Evolutionary conservation across 2,113 vertebrate genomes (phyloP).

Genomic region (Carlito syrichta): DNA sequence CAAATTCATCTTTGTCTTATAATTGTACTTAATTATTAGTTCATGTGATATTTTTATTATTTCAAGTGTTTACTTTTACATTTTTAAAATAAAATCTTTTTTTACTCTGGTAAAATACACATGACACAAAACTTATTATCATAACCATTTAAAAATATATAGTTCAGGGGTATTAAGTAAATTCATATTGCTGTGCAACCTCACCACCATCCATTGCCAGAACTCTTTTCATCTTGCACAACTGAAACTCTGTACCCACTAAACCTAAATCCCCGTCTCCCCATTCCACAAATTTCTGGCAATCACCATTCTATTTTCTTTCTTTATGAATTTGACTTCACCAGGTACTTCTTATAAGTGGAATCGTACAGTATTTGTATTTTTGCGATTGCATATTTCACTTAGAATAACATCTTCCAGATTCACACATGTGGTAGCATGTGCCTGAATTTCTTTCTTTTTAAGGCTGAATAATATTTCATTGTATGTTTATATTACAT

Average conservation of each 20-base stretch:
- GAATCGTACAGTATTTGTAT: background rate
- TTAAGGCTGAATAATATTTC: background rate
- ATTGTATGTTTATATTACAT: background rate
- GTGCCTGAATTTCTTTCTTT: background rate
- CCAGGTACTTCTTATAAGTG: background rate
- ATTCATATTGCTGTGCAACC: background rate
- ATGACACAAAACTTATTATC: background rate
- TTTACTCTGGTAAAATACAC: background rate
- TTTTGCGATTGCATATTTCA: background rate
- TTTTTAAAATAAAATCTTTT: constrained; percentile 15
- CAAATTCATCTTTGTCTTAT: constrained; percentile 15
- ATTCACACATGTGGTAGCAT: background rate
- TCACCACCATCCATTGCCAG: background rate
- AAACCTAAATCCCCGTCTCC: background rate
- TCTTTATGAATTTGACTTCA: background rate
- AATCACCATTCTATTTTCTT: background rate
- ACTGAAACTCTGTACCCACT: background rate
- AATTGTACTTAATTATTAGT: constrained; percentile 21
- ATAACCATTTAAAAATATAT: background rate
- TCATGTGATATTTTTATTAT: background rate
- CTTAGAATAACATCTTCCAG: background rate
- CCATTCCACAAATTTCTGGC: background rate
- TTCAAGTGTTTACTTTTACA: background rate
- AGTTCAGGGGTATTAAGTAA: background rate
- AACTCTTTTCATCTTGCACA: constrained; percentile 4